A percentile compares a stretch with the other conserved stretches of the same genome.
phyloP scores from a whole-genome alignment of 2,113 vertebrate genomes.

The Oreotrochilus melanogaster region DNA sequence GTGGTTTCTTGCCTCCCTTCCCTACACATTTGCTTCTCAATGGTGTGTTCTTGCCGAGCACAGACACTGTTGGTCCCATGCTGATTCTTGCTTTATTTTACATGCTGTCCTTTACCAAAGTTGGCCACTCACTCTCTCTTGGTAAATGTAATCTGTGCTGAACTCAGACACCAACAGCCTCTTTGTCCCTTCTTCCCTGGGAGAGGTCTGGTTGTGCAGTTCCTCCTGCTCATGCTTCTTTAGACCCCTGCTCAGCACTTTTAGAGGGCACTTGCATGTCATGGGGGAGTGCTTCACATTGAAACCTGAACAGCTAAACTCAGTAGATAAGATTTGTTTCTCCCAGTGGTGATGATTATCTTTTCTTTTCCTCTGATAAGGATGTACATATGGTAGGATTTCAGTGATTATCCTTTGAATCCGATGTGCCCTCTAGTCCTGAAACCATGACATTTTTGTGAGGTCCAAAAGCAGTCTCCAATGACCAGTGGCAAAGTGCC shows the following conservation, averaged over 20 bases:
- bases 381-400: not conserved
- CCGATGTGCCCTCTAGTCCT: not conserved
- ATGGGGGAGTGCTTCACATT: not conserved
- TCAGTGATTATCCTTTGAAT: not conserved
- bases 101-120: not conserved
- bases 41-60: not conserved
- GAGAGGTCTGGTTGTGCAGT: not conserved
- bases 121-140: not conserved
- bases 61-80: not conserved
- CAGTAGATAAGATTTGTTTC: not conserved
- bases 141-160: not conserved
- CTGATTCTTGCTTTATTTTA: not conserved
- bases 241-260: not conserved
- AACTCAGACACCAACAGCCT: not conserved
- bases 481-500: slow-evolving; percentile 4
- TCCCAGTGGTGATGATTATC: slow-evolving; percentile 15
- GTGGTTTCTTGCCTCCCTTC: not conserved
- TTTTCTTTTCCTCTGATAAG: not conserved
- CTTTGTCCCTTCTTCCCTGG: fast-evolving
- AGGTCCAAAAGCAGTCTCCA: not conserved
- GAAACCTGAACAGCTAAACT: not conserved
- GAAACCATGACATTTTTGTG: not conserved
- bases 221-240: not conserved
- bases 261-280: not conserved
- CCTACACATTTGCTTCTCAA: not conserved